phyloP scores from a whole-genome alignment of 2,113 vertebrate genomes.

The Cheirogaleus medius region DNA sequence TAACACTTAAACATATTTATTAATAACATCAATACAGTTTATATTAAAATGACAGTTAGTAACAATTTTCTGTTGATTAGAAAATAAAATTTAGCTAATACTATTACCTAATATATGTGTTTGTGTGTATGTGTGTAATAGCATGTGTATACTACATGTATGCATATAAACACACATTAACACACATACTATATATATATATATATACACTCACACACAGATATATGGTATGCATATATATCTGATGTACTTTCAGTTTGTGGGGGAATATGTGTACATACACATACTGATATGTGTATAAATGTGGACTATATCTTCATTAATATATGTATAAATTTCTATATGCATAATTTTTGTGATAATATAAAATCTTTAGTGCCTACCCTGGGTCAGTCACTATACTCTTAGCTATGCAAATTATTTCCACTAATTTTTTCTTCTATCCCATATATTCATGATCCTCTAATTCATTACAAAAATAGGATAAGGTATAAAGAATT shows the following conservation, averaged over 20 bases:
- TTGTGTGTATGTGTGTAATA: background rate
- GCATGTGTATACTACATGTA: background rate
- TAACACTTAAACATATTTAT: conserved; percentile 3
- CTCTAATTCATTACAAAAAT: background rate
- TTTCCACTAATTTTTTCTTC: background rate
- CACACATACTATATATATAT: too few relatives aligned
- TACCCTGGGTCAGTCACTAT: background rate
- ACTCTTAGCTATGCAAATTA: background rate
- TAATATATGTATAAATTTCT: background rate
- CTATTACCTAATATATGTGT: background rate
- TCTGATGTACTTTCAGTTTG: background rate
- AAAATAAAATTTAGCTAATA: background rate
- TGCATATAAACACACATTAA: background rate
- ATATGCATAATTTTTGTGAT: background rate
- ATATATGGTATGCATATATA: background rate
- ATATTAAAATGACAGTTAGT: background rate
- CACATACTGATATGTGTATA: background rate
- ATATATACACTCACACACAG: background rate
- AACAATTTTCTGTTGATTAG: background rate
- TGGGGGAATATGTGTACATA: background rate
- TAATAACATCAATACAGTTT: background rate
- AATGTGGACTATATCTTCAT: background rate
- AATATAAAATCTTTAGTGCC: background rate
- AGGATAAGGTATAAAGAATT: background rate
- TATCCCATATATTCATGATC: background rate